Base-by-base conservation (phyloP, 2,113 vertebrate genomes). In the Grammatotria lemairii region DNA sequence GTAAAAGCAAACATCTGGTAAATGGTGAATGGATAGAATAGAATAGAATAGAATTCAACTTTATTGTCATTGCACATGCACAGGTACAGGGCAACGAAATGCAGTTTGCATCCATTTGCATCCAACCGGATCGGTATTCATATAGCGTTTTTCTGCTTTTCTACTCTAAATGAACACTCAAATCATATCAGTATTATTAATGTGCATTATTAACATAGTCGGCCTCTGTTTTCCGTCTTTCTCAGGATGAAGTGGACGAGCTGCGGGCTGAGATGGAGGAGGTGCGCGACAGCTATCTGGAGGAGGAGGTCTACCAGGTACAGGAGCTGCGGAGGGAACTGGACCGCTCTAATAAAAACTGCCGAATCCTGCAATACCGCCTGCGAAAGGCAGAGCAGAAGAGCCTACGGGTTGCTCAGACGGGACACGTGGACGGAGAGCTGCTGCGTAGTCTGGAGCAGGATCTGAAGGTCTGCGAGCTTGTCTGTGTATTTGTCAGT, bases 201-300 rank as follows among this genome's bases (percentile, higher is more conserved):
- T 31, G 42, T 68, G 63, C 7, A 73, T 31, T 13, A 78, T 33
- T 51, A 51, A 51, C 17, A 78, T 38, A 21, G 26, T 51, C 1
- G 7, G 45, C 7, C 4, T 57, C 7, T 49, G 31, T 49, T 7
- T 28, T 33, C 26, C 5, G 14, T 87, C 23, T 79, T 8, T 84
- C 5, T 70, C 93, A 99, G 99, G 98, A 99, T 95, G 99, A 99
- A 94, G 94, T 99, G 96, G 98, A 99, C 53, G 99, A 99, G 95
- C 96, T 99, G 85, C 98, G 97, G 19, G 98, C 98, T 1, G 99
- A 99, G 95, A 99, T 99, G 99, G 99, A 99, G 95, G 99, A 99
- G 94, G 97, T 99, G 96, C 97, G 98, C 28, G 99, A 99, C 96
- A 99, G 97, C 96, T 99, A 99, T 85, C 96, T 99, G 93, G 99